A percentile compares a stretch with the other conserved stretches of the same genome.
Conservation (phyloP, 2,888 invertebrate genomes). For the Scaeva pyrastri region DNA sequence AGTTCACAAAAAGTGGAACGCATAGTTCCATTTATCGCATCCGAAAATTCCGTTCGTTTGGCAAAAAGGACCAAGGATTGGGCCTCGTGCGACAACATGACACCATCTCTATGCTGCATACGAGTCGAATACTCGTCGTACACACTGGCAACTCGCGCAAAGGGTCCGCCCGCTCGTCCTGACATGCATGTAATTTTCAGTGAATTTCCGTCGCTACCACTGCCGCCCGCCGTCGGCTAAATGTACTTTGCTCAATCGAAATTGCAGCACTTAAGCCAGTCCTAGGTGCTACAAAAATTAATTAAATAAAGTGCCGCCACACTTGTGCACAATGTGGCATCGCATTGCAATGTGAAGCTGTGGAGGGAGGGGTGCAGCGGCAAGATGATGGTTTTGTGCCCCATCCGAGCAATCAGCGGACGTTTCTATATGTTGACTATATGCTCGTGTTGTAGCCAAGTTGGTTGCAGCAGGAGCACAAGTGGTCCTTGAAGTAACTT, state of each 20-base stretch:
- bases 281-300: conserved; percentile 59
- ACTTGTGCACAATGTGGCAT: conserved; percentile 2
- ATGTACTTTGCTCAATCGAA: conserved; percentile 42
- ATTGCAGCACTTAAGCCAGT: conserved; percentile 49
- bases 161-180: background rate
- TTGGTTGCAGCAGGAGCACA: conserved; percentile 16
- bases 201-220: too few species aligned
- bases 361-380: background rate
- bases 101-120: conserved; percentile 9
- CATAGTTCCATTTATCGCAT: conserved; percentile 15
- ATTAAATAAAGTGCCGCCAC: conserved; percentile 63
- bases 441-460: conserved; percentile 26
- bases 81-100: conserved; percentile 31
- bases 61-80: conserved; percentile 20
- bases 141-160: background rate
- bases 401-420: conserved; percentile 22
- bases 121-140: too few species aligned
- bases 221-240: conserved; percentile 48
- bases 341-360: too few species aligned
- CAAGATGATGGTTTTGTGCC: conserved; percentile 5
- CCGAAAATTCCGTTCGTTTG: background rate
- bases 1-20: conserved; percentile 25
- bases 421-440: background rate
- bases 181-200: conserved; percentile 33
- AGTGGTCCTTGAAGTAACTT: conserved; percentile 6